These are phyloP conservation scores for Schizothorax lantsangensis DNA, from an alignment of 2,797 vertebrate species.

Conservation along the genomic window DNA sequence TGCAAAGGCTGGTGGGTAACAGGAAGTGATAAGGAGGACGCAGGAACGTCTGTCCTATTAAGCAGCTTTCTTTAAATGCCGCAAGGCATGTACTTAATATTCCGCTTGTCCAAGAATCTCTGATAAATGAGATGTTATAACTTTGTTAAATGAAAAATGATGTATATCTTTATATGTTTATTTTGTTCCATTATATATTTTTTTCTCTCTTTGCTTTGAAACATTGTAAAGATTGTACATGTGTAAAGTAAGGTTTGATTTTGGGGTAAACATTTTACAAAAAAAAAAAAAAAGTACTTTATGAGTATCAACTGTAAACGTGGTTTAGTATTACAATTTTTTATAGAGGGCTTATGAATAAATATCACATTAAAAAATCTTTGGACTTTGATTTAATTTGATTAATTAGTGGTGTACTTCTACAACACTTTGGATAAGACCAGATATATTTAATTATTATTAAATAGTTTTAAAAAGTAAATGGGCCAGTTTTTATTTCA, in stretches of 20 bases:
- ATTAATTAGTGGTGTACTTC: neutral
- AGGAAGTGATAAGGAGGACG: slow-evolving; percentile 60
- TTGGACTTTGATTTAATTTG: neutral
- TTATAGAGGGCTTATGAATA: slow-evolving; percentile 85
- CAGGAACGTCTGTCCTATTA: slow-evolving; percentile 67
- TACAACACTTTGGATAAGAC: neutral
- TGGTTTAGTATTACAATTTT: slow-evolving; percentile 84
- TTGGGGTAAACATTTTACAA: slow-evolving; percentile 76
- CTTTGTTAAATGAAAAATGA: slow-evolving; percentile 66
- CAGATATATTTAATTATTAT: neutral
- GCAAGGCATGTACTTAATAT: slow-evolving; percentile 66
- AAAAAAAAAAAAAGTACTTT: slow-evolving; percentile 76
- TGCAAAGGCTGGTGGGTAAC: slow-evolving; percentile 58
- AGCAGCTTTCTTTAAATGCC: slow-evolving; percentile 72
- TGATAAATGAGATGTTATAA: slow-evolving; percentile 74
- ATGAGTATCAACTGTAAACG: slow-evolving; percentile 85
- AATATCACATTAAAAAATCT: slow-evolving; percentile 72
- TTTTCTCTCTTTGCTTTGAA: slow-evolving; percentile 53
- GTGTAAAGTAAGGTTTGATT: slow-evolving; percentile 81
- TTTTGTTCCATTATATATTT: slow-evolving; percentile 55
- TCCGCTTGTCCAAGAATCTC: slow-evolving; percentile 68
- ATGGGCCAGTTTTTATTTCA: neutral
- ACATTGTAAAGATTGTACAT: slow-evolving; percentile 76
- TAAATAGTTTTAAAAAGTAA: neutral
- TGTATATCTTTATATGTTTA: slow-evolving; percentile 64